Evolutionary conservation across 2,113 vertebrate genomes (phyloP).

Genomic region (Takifugu bimaculatus): DNA sequence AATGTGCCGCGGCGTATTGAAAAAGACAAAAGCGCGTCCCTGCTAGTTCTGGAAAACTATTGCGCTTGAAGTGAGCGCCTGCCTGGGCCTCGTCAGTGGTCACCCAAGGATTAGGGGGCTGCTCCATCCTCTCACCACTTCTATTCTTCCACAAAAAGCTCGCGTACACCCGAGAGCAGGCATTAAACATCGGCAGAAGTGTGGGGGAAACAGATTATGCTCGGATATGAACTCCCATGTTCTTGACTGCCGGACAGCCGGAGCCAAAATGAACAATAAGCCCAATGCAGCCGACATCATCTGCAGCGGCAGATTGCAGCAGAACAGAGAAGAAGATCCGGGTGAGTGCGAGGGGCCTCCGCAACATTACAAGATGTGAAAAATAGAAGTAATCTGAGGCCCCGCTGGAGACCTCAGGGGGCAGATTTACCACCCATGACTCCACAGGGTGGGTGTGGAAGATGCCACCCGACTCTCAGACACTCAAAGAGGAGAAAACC

Average conservation of each 20-base stretch:
- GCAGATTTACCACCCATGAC: conserved; percentile 72
- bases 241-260: conserved; percentile 65
- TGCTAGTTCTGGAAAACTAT: conserved; percentile 58
- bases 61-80: conserved; percentile 44
- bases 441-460: conserved; percentile 49
- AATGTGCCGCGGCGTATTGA: conserved; percentile 41
- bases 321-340: conserved; percentile 43
- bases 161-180: conserved; percentile 62
- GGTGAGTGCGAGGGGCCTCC: not conserved
- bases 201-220: conserved; percentile 71
- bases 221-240: conserved; percentile 71
- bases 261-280: conserved; percentile 63
- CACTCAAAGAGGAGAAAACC: conserved; percentile 41
- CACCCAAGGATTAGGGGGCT: conserved; percentile 64
- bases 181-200: conserved; percentile 69
- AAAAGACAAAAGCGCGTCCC: conserved; percentile 63
- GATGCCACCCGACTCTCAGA: conserved; percentile 59
- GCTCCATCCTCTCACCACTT: conserved; percentile 48
- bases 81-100: conserved; percentile 56
- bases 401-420: conserved; percentile 43
- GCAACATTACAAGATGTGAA: conserved; percentile 22
- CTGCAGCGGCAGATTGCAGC: conserved; percentile 61
- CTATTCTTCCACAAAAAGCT: conserved; percentile 70
- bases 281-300: conserved; percentile 39
- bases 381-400: conserved; percentile 59